phyloP scores from a whole-genome alignment of 2,888 invertebrate species.

The Monoplex corrugatus region DNA sequence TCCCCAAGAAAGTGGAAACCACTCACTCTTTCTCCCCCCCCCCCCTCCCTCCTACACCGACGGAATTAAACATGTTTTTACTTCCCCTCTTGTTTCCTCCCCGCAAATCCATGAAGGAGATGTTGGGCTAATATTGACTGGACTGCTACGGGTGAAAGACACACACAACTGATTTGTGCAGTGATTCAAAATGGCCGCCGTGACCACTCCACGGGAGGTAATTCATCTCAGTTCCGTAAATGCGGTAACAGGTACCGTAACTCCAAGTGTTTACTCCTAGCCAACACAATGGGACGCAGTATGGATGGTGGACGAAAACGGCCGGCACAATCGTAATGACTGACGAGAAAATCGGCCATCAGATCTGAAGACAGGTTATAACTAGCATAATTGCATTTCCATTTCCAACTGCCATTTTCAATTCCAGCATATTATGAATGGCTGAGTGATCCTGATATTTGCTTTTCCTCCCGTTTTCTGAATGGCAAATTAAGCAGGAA shows the following conservation, averaged over 20 bases:
- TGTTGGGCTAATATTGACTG: slow-evolving; percentile 28
- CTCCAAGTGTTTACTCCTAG: slow-evolving; percentile 2
- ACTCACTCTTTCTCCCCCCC: slow-evolving; percentile 14
- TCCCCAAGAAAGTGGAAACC: slow-evolving; percentile 26
- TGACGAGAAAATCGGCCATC: background rate
- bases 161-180: background rate
- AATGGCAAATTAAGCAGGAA: background rate
- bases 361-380: background rate
- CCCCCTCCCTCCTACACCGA: too few species aligned
- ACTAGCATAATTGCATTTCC: slow-evolving; percentile 13
- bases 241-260: slow-evolving; percentile 29
- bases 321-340: background rate
- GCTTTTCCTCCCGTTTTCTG: background rate
- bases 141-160: background rate
- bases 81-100: background rate
- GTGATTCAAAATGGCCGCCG: background rate
- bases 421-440: background rate
- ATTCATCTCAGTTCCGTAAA: slow-evolving; percentile 18
- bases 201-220: background rate
- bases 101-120: background rate
- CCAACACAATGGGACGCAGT: background rate
- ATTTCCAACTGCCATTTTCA: background rate
- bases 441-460: background rate
- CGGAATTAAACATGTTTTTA: slow-evolving; percentile 15
- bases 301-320: background rate